Evolutionary conservation across 2,797 vertebrate species (phyloP).

Genomic region (Petrocephalus schoutedeni): DNA sequence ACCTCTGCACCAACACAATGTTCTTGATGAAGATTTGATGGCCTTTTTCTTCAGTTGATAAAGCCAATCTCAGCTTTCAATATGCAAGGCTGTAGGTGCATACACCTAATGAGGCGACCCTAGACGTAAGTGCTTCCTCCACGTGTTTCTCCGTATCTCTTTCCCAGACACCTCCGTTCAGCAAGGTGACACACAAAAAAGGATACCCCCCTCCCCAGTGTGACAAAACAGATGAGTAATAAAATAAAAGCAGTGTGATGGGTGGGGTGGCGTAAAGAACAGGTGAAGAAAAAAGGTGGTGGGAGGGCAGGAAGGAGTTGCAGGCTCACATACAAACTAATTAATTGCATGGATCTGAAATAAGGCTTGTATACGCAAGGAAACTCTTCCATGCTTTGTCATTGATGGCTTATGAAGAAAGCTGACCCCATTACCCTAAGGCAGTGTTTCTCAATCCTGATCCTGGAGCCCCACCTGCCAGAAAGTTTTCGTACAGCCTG

Average conservation of each 20-base stretch:
- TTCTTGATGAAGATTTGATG: background rate
- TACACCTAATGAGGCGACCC: background rate
- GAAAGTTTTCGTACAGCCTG: too few species aligned
- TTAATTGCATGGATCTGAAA: background rate
- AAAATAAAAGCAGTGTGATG: background rate
- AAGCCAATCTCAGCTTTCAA: background rate
- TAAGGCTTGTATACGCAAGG: background rate
- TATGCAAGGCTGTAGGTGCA: background rate
- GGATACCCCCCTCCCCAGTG: background rate
- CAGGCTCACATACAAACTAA: background rate
- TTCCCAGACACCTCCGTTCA: background rate
- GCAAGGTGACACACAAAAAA: background rate
- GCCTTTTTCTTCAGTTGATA: background rate
- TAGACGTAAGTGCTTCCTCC: background rate
- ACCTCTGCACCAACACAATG: background rate
- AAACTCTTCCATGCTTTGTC: background rate
- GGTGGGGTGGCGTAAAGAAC: background rate
- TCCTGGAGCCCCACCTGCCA: too few species aligned
- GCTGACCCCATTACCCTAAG: background rate
- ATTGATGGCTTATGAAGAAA: background rate
- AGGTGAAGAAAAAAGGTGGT: background rate
- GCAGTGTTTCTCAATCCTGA: too few species aligned
- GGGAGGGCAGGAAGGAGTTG: background rate
- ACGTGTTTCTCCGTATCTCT: background rate
- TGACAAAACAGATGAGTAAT: background rate